phyloP scores from a whole-genome alignment of 1,140 invertebrate genomes.

The Sitobion miscanthi region DNA sequence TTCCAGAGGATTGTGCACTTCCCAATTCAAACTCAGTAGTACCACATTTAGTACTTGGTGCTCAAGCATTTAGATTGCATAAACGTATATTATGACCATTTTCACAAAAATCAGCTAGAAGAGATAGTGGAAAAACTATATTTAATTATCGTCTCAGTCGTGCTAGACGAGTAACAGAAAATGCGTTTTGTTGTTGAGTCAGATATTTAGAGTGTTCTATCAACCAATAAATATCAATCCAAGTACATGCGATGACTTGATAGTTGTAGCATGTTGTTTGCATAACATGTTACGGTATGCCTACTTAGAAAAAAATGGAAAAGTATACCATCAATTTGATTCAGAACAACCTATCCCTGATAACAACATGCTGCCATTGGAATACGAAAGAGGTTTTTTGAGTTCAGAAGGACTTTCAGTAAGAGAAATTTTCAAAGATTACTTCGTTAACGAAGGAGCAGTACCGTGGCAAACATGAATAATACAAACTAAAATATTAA shows the following conservation, averaged over 20 bases:
- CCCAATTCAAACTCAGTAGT: constrained; percentile 58
- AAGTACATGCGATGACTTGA: neutral
- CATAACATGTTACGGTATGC: neutral
- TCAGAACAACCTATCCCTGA: neutral
- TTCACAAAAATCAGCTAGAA: constrained; percentile 53
- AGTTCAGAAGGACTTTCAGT: neutral
- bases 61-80: constrained; percentile 63
- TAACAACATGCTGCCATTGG: neutral
- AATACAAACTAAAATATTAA: too few relatives aligned
- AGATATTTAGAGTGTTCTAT: neutral
- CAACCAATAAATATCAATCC: neutral
- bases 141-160: constrained; percentile 10
- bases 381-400: neutral
- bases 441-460: neutral
- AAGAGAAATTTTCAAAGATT: neutral
- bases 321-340: neutral
- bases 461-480: neutral
- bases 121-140: neutral
- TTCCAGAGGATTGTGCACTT: constrained; percentile 60
- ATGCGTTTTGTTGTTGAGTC: neutral
- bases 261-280: neutral
- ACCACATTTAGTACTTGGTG: constrained; percentile 61
- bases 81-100: constrained; percentile 63
- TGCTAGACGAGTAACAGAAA: neutral
- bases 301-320: neutral